Conservation (phyloP, 2,797 vertebrate genomes). For the Graptemys geographica region DNA sequence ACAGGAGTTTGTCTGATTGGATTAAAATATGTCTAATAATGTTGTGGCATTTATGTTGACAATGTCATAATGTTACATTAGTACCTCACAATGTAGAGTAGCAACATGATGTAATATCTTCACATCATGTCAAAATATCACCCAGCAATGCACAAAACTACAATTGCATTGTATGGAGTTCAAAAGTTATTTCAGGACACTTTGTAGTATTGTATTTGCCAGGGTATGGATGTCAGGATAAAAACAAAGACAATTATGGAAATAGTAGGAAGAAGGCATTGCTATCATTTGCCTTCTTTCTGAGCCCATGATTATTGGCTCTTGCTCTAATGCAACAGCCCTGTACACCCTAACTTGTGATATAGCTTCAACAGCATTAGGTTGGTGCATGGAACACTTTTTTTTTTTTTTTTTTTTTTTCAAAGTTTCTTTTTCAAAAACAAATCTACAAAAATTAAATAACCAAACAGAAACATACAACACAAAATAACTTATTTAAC, state of each 20-base stretch:
- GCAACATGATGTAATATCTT: neutral
- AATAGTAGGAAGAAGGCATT: neutral
- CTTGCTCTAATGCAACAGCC: neutral
- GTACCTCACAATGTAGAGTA: neutral
- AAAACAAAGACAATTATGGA: neutral
- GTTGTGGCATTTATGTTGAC: neutral
- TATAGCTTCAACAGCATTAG: neutral
- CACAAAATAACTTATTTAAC: neutral
- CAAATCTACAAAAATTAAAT: neutral
- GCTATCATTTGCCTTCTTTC: neutral
- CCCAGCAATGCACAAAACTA: neutral
- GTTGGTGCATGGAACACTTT: neutral
- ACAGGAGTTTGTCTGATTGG: neutral
- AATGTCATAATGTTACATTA: fast-evolving
- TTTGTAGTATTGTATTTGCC: neutral
- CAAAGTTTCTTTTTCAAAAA: neutral
- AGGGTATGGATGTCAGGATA: neutral
- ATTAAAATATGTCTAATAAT: neutral
- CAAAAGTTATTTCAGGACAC: neutral
- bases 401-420: neutral
- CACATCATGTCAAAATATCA: neutral
- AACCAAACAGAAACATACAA: neutral
- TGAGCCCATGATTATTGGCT: neutral
- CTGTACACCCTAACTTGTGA: neutral
- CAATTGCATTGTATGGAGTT: neutral